Evolutionary conservation across 1,140 invertebrate species (phyloP), one percentile per base, ranked within the genome.

Genomic region (Atopsyche davidsoni): DNA sequence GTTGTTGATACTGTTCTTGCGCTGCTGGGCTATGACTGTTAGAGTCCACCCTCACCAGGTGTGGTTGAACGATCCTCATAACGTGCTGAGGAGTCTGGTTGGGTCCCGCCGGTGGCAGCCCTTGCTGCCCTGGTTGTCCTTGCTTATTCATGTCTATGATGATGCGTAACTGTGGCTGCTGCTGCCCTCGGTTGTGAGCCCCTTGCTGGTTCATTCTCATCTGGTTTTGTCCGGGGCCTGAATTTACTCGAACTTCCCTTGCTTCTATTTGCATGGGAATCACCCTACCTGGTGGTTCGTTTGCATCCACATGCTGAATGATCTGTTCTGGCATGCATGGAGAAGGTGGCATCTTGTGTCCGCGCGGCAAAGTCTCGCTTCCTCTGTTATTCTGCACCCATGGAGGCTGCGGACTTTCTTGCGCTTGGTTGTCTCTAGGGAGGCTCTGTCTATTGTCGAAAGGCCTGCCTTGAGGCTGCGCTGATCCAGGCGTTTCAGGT

Each of bases 231-330:
- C n/a, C n/a, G n/a, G n/a, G n/a, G n/a, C n/a, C n/a, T n/a, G n/a
- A n/a, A n/a, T n/a, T n/a, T n/a, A n/a, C n/a, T n/a, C n/a, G n/a
- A 2, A 64, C 63, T 43, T 70, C 69, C 51, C 59, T 66, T 0
- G 66, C 67, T 60, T 74, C 70, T 68, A 74, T 73, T 55, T 74
- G 72, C 40, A 74, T 67, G 14, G 72, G 72, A 53, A 74, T 70
- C 14, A 72, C 59, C 46, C 69, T 62, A 43, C 59, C 42, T 54
- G 35, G 39, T 11, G 22, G 23, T 34, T 46, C 51, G 18, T 32
- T 36, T 16, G 2, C 14, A 31, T 32, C 24, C 2, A 46, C 39
- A 11, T 52, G 35, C 34, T 55, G 47, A 21, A 46, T 34, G 16
- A 47, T 46, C 11, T 55, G 47, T n/a, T 46, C 28, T 14, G 25